Percentiles rank a stretch among this genome's conserved stretches.
Evolutionary conservation across 2,888 invertebrate species (phyloP).

Genomic region (Nomada fabriciana): DNA sequence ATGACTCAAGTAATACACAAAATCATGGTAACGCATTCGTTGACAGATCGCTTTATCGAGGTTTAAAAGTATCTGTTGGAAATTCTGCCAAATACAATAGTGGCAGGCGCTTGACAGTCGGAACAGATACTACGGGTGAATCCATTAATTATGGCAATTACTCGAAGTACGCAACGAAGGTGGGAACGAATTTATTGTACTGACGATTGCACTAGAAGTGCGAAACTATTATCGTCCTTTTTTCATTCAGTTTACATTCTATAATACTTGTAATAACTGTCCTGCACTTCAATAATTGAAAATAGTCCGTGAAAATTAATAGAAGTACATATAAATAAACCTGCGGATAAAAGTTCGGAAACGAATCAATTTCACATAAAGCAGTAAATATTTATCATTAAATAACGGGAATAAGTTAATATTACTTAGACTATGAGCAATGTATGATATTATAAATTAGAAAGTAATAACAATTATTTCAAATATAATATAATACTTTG

Average conservation of each 20-base stretch:
- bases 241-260: background rate
- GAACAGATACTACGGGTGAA: constrained; percentile 16
- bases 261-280: background rate
- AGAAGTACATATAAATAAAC: no score
- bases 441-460: no score
- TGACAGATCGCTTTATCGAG: constrained; percentile 62
- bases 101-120: background rate
- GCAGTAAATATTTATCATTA: no score
- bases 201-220: background rate
- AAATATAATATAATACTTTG: no score
- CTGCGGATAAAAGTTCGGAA: no score
- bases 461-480: no score
- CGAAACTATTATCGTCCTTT: background rate
- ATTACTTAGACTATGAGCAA: no score
- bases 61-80: constrained; percentile 39
- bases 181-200: constrained; percentile 22
- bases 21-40: constrained; percentile 55
- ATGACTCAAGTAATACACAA: constrained; percentile 47
- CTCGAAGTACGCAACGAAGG: constrained; percentile 13
- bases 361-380: no score
- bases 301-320: background rate
- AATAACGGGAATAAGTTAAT: no score
- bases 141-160: constrained; percentile 59
- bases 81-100: constrained; percentile 60
- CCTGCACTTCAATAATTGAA: background rate